phyloP scores from a whole-genome alignment of 2,888 invertebrate genomes.

The Spodoptera exigua region DNA sequence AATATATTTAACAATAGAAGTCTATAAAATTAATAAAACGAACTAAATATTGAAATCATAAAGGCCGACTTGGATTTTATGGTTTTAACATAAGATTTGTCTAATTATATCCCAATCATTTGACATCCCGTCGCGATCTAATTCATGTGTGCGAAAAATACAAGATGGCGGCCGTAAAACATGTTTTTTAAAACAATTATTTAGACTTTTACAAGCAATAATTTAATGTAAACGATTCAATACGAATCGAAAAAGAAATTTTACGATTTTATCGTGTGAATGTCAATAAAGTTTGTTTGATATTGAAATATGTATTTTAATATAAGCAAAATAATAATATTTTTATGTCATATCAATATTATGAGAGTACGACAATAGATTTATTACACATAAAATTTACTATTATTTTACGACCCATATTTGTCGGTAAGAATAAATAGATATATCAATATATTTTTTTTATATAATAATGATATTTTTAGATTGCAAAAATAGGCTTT shows the following conservation, averaged over 20 bases:
- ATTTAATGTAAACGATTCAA: conserved; percentile 53
- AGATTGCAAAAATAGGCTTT: too few relatives aligned
- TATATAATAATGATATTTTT: too few relatives aligned
- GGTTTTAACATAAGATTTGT: conserved; percentile 17
- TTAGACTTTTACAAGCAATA: conserved; percentile 60
- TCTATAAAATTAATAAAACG: conserved; percentile 16
- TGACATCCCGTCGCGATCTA: conserved; percentile 51
- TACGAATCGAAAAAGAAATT: conserved; percentile 35
- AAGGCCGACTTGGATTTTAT: conserved; percentile 20
- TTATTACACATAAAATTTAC: conserved; percentile 27
- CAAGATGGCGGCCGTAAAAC: conserved; percentile 26
- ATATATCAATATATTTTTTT: too few relatives aligned
- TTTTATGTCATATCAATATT: conserved; percentile 16
- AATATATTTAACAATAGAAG: conserved; percentile 6
- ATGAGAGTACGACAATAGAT: conserved; percentile 30
- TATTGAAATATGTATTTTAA: conserved; percentile 13
- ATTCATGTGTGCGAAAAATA: conserved; percentile 31
- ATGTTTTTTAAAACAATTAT: conserved; percentile 41
- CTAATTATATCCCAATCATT: conserved; percentile 41
- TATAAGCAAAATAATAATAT: conserved; percentile 15
- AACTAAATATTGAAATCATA: not conserved
- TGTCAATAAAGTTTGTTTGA: conserved; percentile 37
- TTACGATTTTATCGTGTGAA: conserved; percentile 47
- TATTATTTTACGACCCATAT: conserved; percentile 24
- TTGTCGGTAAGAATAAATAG: not conserved